Base-by-base conservation (phyloP, 1,140 invertebrate genomes). In the Drosophila busckii region DNA sequence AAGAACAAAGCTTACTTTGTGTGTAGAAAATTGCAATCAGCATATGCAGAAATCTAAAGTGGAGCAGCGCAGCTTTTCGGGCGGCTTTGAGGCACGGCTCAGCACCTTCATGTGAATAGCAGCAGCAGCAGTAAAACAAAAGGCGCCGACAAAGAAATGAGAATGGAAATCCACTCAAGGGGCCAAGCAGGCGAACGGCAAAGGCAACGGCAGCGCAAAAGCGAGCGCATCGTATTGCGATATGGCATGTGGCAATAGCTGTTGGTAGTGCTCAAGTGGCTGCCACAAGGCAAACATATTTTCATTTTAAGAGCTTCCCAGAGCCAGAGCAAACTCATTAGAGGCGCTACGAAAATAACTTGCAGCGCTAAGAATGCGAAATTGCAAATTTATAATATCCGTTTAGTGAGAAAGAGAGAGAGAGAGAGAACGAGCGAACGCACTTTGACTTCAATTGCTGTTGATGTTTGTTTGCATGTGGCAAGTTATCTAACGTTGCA, bases 301-400 rank as follows among this genome's bases (percentile, higher is more conserved):
- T 78, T 56, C 63, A 69, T 68, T 71, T 73, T 28, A 68, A 78
- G 62, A 50, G 59, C 40, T 56, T 67, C 62, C 34, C 58, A 50
- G 61, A 63, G 67, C 37, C 44, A 61, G n/a, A n/a, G 45, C 71
- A 80, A 80, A 82, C 73, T 80, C 73, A 80, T 80, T 82, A 80
- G 73, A 82, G 53, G 19, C 50, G 50, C 65, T 55, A 54, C 44
- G 55, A 70, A 76, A 70, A 70, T 68, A 54, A 58, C 69, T 48
- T 13, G 28, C 26, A 60, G 52, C 29, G 22, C 22, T 64, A 60
- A 35, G 55, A 44, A 63, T 53, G 59, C 71, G 35, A 73, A 80
- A 80, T 80, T 80, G 73, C 71, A 82, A 80, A 82, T 80, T 82
- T 80, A 80, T 80, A 73, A 80, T 82, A 80, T 80, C 73, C 73